A percentile compares a stretch with the other conserved stretches of the same genome.
Evolutionary conservation across 2,888 invertebrate species (phyloP).

Genomic region (Stenotaenia linearis): DNA sequence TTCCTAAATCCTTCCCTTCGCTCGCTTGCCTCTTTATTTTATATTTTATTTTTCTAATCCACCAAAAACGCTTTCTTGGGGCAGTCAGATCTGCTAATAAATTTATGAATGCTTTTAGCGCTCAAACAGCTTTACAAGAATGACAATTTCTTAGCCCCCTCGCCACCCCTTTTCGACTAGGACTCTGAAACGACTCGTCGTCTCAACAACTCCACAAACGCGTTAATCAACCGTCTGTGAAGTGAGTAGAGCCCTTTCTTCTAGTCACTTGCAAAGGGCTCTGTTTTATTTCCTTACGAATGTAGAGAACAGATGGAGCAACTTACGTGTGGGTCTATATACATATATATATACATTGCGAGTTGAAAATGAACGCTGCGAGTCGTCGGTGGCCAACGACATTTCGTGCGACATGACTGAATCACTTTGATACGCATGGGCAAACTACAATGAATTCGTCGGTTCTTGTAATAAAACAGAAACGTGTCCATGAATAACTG

Average conservation of each 20-base stretch:
- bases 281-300: not conserved
- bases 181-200: not conserved
- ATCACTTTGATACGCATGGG: not conserved
- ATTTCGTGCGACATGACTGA: not conserved
- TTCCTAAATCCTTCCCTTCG: not conserved
- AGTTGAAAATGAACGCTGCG: not conserved
- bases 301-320: not conserved
- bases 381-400: not conserved
- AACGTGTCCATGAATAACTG: not conserved
- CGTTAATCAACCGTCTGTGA: not conserved
- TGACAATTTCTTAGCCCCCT: not conserved
- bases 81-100: conserved; percentile 31
- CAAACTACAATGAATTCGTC: not conserved
- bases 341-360: not conserved
- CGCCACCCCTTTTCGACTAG: not conserved
- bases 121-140: conserved; percentile 21
- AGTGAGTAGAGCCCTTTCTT: not conserved
- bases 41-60: conserved; percentile 29
- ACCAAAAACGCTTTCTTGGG: conserved; percentile 27
- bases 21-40: not conserved
- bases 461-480: not conserved
- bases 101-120: conserved; percentile 31
- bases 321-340: not conserved
- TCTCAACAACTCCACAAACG: not conserved
- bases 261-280: not conserved